A percentile compares a stretch with the other conserved stretches of the same genome.
These are phyloP conservation scores for Cynoglossus semilaevis DNA, from an alignment of 2,113 vertebrate genomes.

Conservation along the genomic window DNA sequence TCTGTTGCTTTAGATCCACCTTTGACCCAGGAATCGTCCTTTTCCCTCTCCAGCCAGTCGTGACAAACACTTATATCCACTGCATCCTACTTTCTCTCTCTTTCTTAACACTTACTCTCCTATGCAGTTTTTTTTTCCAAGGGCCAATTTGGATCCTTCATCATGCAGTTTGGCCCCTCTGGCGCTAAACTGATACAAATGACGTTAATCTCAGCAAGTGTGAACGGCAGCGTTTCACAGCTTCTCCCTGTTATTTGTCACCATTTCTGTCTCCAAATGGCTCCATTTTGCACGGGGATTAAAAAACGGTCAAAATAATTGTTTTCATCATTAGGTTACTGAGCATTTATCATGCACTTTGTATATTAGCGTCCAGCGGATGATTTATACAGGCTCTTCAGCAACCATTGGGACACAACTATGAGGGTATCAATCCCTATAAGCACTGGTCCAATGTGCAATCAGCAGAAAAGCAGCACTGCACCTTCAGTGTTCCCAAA, in stretches of 20 bases:
- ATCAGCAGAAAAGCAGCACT: slow-evolving; percentile 60
- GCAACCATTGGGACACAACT: slow-evolving; percentile 47
- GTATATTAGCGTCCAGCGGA: slow-evolving; percentile 63
- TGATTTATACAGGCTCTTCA: slow-evolving; percentile 71
- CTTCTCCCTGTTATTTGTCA: slow-evolving; percentile 74
- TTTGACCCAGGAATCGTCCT: slow-evolving; percentile 60
- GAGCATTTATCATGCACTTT: slow-evolving; percentile 68
- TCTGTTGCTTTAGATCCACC: slow-evolving; percentile 71
- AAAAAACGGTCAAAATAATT: slow-evolving; percentile 74
- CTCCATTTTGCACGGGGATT: slow-evolving; percentile 60
- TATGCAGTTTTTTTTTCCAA: slow-evolving; percentile 38
- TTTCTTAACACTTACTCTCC: slow-evolving; percentile 41
- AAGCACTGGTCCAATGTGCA: slow-evolving; percentile 65
- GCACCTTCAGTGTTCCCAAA: slow-evolving; percentile 66
- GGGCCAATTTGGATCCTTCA: slow-evolving; percentile 58
- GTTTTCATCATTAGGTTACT: slow-evolving; percentile 70
- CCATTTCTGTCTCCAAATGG: slow-evolving; percentile 71
- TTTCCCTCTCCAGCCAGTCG: slow-evolving; percentile 40
- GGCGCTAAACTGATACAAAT: slow-evolving; percentile 80
- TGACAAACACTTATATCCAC: slow-evolving; percentile 56
- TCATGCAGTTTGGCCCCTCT: slow-evolving; percentile 63
- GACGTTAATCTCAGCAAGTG: slow-evolving; percentile 74
- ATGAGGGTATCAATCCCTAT: slow-evolving; percentile 76
- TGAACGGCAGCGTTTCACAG: slow-evolving; percentile 72
- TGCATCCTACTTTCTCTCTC: slow-evolving; percentile 34